Percentiles rank a stretch among this genome's conserved stretches.
Evolutionary conservation across 2,797 vertebrate genomes (phyloP).

Genomic region (Falco cherrug): DNA sequence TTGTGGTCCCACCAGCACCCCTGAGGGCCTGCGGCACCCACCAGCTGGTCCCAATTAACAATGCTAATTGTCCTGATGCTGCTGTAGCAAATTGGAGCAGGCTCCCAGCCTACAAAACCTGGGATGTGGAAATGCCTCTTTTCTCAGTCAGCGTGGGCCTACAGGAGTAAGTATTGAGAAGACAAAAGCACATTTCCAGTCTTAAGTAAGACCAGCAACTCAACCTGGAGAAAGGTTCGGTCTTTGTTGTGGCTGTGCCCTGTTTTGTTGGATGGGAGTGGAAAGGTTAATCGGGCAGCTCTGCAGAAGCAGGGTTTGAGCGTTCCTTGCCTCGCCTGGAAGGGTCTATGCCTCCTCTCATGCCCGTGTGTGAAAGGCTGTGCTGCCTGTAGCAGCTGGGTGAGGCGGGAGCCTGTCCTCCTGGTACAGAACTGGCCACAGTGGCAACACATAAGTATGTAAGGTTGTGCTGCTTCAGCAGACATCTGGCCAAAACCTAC

Average conservation of each 20-base stretch:
- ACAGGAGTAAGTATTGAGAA: accelerated
- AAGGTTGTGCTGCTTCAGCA: accelerated
- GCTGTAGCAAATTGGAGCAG: not conserved
- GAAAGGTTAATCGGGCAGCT: too few species aligned
- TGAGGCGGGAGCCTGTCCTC: accelerated
- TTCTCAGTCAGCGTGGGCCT: accelerated
- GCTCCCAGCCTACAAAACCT: accelerated
- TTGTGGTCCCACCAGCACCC: not conserved
- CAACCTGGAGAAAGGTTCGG: accelerated
- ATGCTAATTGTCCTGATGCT: too few species aligned
- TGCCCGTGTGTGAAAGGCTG: accelerated
- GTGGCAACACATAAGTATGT: accelerated
- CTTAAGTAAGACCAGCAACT: accelerated
- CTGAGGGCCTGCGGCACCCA: not conserved
- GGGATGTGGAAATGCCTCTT: accelerated
- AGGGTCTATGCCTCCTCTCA: accelerated
- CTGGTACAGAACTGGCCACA: accelerated
- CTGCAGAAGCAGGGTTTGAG: accelerated
- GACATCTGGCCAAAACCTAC: accelerated
- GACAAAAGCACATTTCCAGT: accelerated
- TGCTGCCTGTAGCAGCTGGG: too few species aligned
- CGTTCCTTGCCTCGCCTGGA: accelerated
- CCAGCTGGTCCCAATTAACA: not conserved
- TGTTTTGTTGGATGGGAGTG: too few species aligned
- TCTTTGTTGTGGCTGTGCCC: accelerated